Evolutionary conservation across 2,888 invertebrate genomes (phyloP), one percentile per base, ranked within the genome.

Genomic region (Drosophila emarginata): DNA sequence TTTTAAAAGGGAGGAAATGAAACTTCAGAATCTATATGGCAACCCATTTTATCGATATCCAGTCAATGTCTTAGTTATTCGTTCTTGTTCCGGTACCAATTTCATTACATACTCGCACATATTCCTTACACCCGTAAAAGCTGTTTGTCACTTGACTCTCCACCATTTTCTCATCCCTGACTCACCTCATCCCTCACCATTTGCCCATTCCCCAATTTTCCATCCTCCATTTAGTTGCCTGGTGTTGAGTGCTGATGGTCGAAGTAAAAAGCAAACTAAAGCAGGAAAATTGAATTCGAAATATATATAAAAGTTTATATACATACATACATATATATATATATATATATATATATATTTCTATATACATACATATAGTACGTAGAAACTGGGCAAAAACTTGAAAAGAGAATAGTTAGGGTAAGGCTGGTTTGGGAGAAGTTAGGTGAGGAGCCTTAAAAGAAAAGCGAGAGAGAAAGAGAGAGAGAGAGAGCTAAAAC

Each of bases 241-340:
- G 45, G 45, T 45, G 45, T 45, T 45, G 67, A 66, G 70, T 54
- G 57, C 60, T 39, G 28, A 26, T 45, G 54, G 40, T 28, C 56
- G 64, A 77, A 75, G 78, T 68, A 71, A 77, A 72, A 67, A 71
- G 65, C 63, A 71, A 79, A 74, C 67, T 72, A 53, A 65, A 73
- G 72, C 67, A 81, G 70, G 77, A 70, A 84, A 80, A 84, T 82
- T 84, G 81, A 83, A 86, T 86, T 76, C 67, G 61, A 69, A 50
- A 32, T 32, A 32, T 62, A 59, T 32, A 50, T 59, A 69, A 50
- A 45, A 45, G 18, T 21, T 21, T 18, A 18, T 21, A 37, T n/a
- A 37, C 4, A 37, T n/a, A 37, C 11, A 36, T 36, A 36, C 0
- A 5, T 5, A 32, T 6, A 6, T 32, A 32, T 32, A 32, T 32